Evolutionary conservation across 2,113 vertebrate genomes (phyloP).

Genomic region (Apteryx mantelli): DNA sequence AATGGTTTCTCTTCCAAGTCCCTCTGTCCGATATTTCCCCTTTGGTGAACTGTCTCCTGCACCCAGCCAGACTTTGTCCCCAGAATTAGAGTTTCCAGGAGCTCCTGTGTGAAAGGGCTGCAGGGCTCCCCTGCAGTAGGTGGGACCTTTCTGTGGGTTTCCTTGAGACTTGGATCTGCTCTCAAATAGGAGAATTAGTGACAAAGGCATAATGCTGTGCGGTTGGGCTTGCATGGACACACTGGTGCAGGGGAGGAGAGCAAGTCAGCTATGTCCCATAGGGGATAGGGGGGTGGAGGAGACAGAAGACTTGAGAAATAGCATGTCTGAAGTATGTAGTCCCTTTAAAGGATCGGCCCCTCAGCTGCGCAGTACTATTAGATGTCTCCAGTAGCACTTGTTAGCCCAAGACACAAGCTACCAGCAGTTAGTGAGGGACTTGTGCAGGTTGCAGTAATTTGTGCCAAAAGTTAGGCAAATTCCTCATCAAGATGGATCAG

Average conservation of each 20-base stretch:
- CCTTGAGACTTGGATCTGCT: neutral
- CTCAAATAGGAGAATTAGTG: neutral
- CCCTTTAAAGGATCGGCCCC: neutral
- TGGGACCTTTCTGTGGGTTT: neutral
- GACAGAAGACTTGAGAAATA: neutral
- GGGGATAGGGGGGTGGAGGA: neutral
- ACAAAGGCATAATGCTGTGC: neutral
- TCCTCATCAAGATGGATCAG: neutral
- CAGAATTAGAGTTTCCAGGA: neutral
- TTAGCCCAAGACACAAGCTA: neutral
- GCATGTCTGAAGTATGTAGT: neutral
- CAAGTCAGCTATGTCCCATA: neutral
- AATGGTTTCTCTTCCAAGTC: neutral
- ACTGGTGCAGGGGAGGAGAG: neutral
- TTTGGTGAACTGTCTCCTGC: accelerated
- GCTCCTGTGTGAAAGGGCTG: neutral
- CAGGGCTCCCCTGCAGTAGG: neutral
- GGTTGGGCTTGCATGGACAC: neutral
- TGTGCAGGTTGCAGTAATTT: neutral
- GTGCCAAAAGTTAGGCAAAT: neutral
- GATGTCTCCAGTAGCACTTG: neutral
- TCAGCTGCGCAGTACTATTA: neutral
- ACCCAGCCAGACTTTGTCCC: neutral
- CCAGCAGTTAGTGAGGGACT: neutral
- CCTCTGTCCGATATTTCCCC: neutral